These are phyloP conservation scores for Drosophila cardini DNA, from an alignment of 1,140 invertebrate genomes.

Conservation along the genomic window DNA sequence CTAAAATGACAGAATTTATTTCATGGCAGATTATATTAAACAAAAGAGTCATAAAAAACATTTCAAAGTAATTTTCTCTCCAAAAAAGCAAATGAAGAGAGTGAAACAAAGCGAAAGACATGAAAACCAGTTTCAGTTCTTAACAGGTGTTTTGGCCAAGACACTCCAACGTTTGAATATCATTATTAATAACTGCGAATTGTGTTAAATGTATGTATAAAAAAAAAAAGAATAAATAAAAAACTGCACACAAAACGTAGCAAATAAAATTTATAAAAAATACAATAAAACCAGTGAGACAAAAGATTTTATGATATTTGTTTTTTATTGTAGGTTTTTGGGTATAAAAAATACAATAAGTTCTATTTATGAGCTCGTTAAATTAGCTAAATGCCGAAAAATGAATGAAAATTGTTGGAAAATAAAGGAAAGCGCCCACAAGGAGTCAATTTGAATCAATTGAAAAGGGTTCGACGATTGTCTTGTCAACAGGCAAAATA, in stretches of 20 bases:
- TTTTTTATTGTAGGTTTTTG: conserved; percentile 39
- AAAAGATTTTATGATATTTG: conserved; percentile 57
- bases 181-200: conserved; percentile 72
- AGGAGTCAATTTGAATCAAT: conserved; percentile 43
- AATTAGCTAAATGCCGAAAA: conserved; percentile 42
- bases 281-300: conserved; percentile 43
- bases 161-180: conserved; percentile 56
- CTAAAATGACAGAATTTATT: conserved; percentile 27
- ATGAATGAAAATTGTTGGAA: conserved; percentile 25
- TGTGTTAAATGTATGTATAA: conserved; percentile 58
- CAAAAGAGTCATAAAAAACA: conserved; percentile 49
- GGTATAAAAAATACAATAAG: conserved; percentile 44
- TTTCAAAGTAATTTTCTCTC: conserved; percentile 35
- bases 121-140: conserved; percentile 68
- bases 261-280: conserved; percentile 39
- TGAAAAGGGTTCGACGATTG: conserved; percentile 52
- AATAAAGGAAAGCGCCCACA: conserved; percentile 54
- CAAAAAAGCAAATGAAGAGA: conserved; percentile 34
- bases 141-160: conserved; percentile 61
- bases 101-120: conserved; percentile 38
- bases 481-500: conserved; percentile 52
- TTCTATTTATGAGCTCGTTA: conserved; percentile 53
- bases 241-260: conserved; percentile 14
- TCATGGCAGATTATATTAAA: conserved; percentile 42
- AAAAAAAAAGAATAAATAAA: conserved; percentile 21